These are phyloP conservation scores for Halichoeres trimaculatus DNA, from an alignment of 2,113 vertebrate species.

Conservation along the genomic window DNA sequence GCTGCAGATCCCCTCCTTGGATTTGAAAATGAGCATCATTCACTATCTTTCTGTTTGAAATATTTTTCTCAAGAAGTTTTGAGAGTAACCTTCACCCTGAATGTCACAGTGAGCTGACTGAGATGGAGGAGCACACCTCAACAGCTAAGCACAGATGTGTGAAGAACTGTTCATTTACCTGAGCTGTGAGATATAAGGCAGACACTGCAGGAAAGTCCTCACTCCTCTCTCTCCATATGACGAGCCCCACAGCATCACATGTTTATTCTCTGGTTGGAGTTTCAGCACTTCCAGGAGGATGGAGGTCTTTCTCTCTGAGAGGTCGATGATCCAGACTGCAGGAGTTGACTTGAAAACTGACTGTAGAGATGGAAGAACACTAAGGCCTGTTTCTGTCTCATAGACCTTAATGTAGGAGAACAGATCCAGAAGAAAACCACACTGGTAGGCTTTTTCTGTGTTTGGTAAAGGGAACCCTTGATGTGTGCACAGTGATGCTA, in stretches of 20 bases:
- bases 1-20: no score
- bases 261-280: constrained; percentile 17
- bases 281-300: constrained; percentile 22
- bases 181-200: not conserved
- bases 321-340: not conserved
- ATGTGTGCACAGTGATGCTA: constrained; percentile 14
- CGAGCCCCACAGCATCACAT: not conserved
- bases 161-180: not conserved
- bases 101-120: not conserved
- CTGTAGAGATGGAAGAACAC: constrained; percentile 3
- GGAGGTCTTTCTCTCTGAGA: constrained; percentile 14
- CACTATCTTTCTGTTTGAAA: no score
- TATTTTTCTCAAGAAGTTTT: no score
- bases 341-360: constrained; percentile 10
- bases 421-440: not conserved
- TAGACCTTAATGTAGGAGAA: not conserved
- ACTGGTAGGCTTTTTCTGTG: no score
- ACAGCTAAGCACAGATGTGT: not conserved
- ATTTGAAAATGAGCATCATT: no score
- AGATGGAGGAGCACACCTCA: not conserved
- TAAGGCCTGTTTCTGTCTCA: not conserved
- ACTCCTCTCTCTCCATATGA: constrained; percentile 14
- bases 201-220: constrained; percentile 30
- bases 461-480: not conserved
- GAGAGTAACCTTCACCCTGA: no score